phyloP scores from a whole-genome alignment of 2,797 vertebrate species.

The Darevskia nairensis region DNA sequence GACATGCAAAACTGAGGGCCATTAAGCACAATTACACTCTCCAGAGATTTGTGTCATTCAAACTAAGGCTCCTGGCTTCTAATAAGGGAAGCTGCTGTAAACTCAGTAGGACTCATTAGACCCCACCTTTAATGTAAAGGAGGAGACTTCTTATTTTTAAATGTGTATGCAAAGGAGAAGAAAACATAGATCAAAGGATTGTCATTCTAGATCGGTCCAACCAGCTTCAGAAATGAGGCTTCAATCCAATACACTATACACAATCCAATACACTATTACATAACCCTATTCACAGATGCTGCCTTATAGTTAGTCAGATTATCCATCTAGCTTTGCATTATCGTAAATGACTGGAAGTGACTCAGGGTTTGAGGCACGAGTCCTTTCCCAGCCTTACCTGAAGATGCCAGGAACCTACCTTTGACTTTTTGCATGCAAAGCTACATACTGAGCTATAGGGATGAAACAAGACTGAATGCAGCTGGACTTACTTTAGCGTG shows the following conservation, averaged over 20 bases:
- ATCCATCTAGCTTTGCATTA: too few relatives aligned
- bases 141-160: neutral
- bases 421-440: too few relatives aligned
- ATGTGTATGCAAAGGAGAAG: neutral
- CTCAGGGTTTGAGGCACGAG: too few relatives aligned
- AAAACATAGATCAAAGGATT: neutral
- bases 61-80: slow-evolving; percentile 6
- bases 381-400: too few relatives aligned
- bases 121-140: slow-evolving; percentile 18
- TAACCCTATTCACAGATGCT: too few relatives aligned
- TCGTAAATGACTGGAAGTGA: too few relatives aligned
- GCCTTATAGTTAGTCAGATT: too few relatives aligned
- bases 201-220: neutral
- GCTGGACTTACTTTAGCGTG: neutral
- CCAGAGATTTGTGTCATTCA: neutral
- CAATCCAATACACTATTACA: neutral
- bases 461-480: neutral
- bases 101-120: slow-evolving; percentile 32
- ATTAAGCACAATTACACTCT: slow-evolving; percentile 13
- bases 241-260: neutral
- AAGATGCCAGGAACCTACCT: too few relatives aligned
- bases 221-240: neutral
- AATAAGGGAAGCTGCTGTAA: slow-evolving; percentile 2
- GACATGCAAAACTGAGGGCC: slow-evolving; percentile 29
- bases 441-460: neutral